phyloP scores from a whole-genome alignment of 2,797 vertebrate genomes.

The Eupleurogrammus muticus region DNA sequence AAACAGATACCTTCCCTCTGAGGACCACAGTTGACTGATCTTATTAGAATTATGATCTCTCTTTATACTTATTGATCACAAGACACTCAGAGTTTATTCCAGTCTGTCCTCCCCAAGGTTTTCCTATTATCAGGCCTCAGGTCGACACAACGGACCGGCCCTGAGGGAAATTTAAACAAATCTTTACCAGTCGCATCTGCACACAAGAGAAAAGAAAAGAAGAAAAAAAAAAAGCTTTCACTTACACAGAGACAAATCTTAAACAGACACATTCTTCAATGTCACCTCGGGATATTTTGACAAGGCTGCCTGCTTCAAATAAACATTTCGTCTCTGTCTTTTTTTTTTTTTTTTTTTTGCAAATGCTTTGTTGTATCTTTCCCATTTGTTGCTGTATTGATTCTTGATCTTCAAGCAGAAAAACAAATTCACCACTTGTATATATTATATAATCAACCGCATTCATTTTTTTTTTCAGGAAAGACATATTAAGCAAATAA shows the following conservation, averaged over 20 bases:
- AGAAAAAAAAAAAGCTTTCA: slow-evolving; percentile 40
- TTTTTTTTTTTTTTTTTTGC: slow-evolving; percentile 8
- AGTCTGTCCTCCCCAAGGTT: slow-evolving; percentile 39
- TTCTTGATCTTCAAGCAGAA: slow-evolving; percentile 15
- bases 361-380: slow-evolving; percentile 6
- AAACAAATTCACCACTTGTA: slow-evolving; percentile 2
- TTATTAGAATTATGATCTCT: slow-evolving; percentile 37
- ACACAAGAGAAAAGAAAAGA: slow-evolving; percentile 27
- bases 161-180: slow-evolving; percentile 55
- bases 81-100: slow-evolving; percentile 35
- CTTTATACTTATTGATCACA: slow-evolving; percentile 33
- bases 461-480: slow-evolving; percentile 9
- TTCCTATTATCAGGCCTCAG: slow-evolving; percentile 35
- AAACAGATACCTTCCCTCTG: slow-evolving; percentile 1
- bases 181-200: slow-evolving; percentile 25
- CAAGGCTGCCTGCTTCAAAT: slow-evolving; percentile 23
- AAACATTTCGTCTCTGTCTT: slow-evolving; percentile 29
- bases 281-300: slow-evolving; percentile 33
- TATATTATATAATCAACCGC: slow-evolving; percentile 19
- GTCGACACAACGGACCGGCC: slow-evolving; percentile 40
- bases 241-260: slow-evolving; percentile 21
- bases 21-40: slow-evolving; percentile 5
- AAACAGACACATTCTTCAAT: slow-evolving; percentile 47
- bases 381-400: slow-evolving; percentile 9
- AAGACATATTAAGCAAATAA: slow-evolving; percentile 53